Conservation (phyloP, 2,888 invertebrate genomes). For the Blastobasis lacticolella region DNA sequence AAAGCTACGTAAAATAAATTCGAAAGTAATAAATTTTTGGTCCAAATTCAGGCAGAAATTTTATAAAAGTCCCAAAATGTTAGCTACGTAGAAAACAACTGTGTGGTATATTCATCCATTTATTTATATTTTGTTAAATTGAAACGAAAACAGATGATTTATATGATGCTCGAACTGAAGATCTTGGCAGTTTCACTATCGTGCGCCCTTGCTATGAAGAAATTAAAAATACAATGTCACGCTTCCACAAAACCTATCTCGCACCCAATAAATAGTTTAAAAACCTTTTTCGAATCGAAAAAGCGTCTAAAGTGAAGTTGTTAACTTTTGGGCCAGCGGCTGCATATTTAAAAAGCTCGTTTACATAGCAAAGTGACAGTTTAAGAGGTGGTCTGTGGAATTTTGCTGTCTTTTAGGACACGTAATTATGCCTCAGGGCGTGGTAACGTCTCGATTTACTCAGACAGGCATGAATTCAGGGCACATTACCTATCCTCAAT, state of each 20-base stretch:
- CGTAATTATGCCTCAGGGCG: slow-evolving; percentile 4
- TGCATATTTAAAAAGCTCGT: slow-evolving; percentile 5
- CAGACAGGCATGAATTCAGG: background rate
- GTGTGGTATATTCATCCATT: too few species aligned
- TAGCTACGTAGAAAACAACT: slow-evolving; percentile 3
- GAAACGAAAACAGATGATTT: too few species aligned
- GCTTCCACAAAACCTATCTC: too few species aligned
- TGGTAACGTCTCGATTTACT: slow-evolving; percentile 2
- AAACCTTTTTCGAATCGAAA: too few species aligned
- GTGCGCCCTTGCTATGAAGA: too few species aligned
- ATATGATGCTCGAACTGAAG: too few species aligned
- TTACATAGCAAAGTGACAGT: slow-evolving; percentile 3
- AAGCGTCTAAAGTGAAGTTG: too few species aligned
- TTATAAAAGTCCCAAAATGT: slow-evolving; percentile 8
- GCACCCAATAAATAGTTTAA: too few species aligned
- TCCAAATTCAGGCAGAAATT: slow-evolving; percentile 45
- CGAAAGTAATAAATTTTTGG: slow-evolving; percentile 48
- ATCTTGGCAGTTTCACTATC: too few species aligned
- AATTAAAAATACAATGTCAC: too few species aligned
- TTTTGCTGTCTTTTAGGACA: background rate
- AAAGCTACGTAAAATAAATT: slow-evolving; percentile 48
- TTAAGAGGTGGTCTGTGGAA: background rate
- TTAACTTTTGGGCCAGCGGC: background rate
- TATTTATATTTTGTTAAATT: too few species aligned
- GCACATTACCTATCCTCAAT: too few species aligned